Evolutionary conservation across 2,888 invertebrate genomes (phyloP).

Genomic region (Eupithecia insigniata): DNA sequence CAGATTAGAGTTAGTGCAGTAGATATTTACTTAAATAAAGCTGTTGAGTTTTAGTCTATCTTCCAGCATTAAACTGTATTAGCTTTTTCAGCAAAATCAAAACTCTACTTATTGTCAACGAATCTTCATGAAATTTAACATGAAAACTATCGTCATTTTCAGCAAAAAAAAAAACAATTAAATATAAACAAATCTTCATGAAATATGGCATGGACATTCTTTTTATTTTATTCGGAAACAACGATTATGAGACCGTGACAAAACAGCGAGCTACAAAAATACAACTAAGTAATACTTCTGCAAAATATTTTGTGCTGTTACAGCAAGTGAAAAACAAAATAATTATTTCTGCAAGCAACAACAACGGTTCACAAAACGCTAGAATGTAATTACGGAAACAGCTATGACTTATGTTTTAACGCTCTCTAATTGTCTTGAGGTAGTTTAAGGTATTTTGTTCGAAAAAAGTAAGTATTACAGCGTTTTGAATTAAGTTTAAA

Average conservation of each 20-base stretch:
- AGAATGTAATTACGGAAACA: slow-evolving; percentile 44
- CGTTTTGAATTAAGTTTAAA: not conserved
- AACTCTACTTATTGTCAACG: too few species aligned
- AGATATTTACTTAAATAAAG: too few species aligned
- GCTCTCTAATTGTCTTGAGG: slow-evolving; percentile 35
- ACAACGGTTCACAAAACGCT: slow-evolving; percentile 40
- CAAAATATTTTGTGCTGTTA: slow-evolving; percentile 3
- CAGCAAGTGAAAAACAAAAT: slow-evolving; percentile 28
- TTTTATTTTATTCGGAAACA: not conserved
- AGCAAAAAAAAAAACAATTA: too few species aligned
- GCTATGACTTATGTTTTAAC: slow-evolving; percentile 40
- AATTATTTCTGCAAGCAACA: slow-evolving; percentile 39
- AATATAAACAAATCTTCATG: too few species aligned
- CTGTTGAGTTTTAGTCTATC: too few species aligned
- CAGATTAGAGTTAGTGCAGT: too few species aligned
- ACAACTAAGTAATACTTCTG: not conserved
- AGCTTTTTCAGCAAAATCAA: too few species aligned
- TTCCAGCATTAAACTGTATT: too few species aligned
- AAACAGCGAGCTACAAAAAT: not conserved
- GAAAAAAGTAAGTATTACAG: not conserved
- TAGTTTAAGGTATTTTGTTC: slow-evolving; percentile 24
- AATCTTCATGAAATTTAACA: too few species aligned
- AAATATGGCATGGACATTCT: too few species aligned
- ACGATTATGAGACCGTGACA: too few species aligned
- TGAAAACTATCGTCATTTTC: too few species aligned